Percentiles rank a stretch among this genome's conserved stretches.
These are phyloP conservation scores for Perizoma affinitatum DNA, from an alignment of 2,888 invertebrate genomes.

Conservation along the genomic window DNA sequence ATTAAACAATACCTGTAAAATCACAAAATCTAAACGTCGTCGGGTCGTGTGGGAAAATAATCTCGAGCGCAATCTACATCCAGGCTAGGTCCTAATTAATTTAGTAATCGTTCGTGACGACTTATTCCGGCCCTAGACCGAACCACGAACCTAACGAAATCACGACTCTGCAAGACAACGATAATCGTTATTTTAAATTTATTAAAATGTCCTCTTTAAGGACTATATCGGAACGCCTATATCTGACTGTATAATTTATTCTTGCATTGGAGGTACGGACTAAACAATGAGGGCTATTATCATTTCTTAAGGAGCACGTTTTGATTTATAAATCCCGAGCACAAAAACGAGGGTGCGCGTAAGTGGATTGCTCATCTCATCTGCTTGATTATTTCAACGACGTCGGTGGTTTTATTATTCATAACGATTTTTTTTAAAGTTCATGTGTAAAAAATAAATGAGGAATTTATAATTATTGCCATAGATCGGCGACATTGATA, in stretches of 20 bases:
- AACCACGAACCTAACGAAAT: conserved; percentile 83
- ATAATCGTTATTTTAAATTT: conserved; percentile 84
- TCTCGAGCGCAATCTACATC: conserved; percentile 79
- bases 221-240: conserved; percentile 80
- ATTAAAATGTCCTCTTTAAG: conserved; percentile 83
- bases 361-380: conserved; percentile 27
- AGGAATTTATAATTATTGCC: neutral
- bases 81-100: conserved; percentile 82
- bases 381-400: conserved; percentile 27
- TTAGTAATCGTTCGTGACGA: conserved; percentile 84
- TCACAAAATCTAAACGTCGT: conserved; percentile 71
- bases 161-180: conserved; percentile 81
- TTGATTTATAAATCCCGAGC: conserved; percentile 54
- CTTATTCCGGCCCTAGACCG: conserved; percentile 78
- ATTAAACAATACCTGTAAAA: conserved; percentile 70
- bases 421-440: neutral
- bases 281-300: conserved; percentile 76
- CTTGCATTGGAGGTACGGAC: conserved; percentile 69
- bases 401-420: conserved; percentile 14
- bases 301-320: conserved; percentile 64
- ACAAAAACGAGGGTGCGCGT: conserved; percentile 37
- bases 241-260: conserved; percentile 83
- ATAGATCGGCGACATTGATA: conserved; percentile 9
- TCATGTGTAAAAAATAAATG: conserved; percentile 1
- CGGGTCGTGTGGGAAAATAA: conserved; percentile 83